Evolutionary conservation across 1,140 invertebrate species (phyloP), one percentile per base, ranked within the genome.

Genomic region (Leguminivora glycinivorella): DNA sequence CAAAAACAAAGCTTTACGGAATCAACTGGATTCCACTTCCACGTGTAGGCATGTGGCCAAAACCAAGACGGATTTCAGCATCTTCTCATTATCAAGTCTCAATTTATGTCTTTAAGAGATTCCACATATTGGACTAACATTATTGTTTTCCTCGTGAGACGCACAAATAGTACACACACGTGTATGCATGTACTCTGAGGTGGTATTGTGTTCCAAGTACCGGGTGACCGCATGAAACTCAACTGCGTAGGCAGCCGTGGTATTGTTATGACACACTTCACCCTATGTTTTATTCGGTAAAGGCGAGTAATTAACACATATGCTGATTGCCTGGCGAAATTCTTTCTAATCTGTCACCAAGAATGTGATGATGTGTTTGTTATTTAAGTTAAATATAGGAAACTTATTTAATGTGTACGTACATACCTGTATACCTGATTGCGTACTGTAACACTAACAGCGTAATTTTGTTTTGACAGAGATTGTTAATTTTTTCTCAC

Each of bases 151-250:
- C 47, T 52, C 47, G 47, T 22, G 47, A 9, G 47, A 52, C 7
- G 47, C 47, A 52, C 47, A 29, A 14, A 60, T 29, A 26, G 14
- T n/a, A 29, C 24, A 29, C 56, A 60, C 56, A 60, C 56, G 56
- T 60, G 56, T 60, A 60, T 60, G 25, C 12, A 60, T 58, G 25
- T 60, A 26, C 56, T 29, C 25, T 25, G 56, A 29, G 24, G 25
- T 60, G 56, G 29, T 60, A 60, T 60, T 60, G 25, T 60, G 25
- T 60, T 60, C 56, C 56, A 60, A 60, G 56, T 60, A 60, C 56
- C 24, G 25, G 24, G 56, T 29, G 56, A 60, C 56, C 56, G 56
- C 56, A 60, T 60, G 56, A 60, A 60, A 60, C 25, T 29, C 25
- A 29, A 60, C 56, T 60, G 56, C 56, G 56, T 29, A 60, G 56